A percentile compares a stretch with the other conserved stretches of the same genome.
phyloP scores from a whole-genome alignment of 2,113 vertebrate species.

The Aphyosemion australe region DNA sequence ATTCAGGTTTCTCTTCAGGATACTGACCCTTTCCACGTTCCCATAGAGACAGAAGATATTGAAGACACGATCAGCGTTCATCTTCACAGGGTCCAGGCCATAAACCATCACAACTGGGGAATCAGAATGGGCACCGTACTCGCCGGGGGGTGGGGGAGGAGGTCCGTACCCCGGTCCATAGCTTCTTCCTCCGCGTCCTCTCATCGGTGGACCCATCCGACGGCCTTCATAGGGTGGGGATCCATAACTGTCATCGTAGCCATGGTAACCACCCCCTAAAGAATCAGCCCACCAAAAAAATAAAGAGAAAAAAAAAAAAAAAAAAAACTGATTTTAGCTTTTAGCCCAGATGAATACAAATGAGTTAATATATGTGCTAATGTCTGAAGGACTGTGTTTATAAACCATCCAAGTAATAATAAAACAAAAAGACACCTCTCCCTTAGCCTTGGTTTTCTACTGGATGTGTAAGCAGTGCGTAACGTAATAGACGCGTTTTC shows the following conservation, averaged over 20 bases:
- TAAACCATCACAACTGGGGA: conserved; percentile 93
- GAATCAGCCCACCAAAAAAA: conserved; percentile 3
- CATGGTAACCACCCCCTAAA: conserved; percentile 85
- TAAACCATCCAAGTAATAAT: no score
- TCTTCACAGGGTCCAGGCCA: conserved; percentile 88
- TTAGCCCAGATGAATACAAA: no score
- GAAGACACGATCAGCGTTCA: conserved; percentile 92
- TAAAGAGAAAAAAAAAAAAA: background rate
- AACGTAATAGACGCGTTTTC: no score
- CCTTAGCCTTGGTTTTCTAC: no score
- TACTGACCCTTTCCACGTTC: conserved; percentile 90
- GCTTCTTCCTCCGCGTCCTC: conserved; percentile 81
- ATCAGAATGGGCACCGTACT: conserved; percentile 88
- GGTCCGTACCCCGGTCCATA: conserved; percentile 84
- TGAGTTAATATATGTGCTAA: no score
- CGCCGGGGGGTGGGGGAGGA: conserved; percentile 85
- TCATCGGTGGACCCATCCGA: conserved; percentile 88
- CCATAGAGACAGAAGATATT: conserved; percentile 95
- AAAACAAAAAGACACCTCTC: no score
- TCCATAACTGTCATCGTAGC: conserved; percentile 90
- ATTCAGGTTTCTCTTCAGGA: no score
- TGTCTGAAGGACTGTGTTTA: no score
- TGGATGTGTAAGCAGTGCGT: no score
- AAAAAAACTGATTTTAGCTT: background rate
- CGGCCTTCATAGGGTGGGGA: conserved; percentile 88